Evolutionary conservation across 2,888 invertebrate species (phyloP).

Genomic region (Ichneumon xanthorius): DNA sequence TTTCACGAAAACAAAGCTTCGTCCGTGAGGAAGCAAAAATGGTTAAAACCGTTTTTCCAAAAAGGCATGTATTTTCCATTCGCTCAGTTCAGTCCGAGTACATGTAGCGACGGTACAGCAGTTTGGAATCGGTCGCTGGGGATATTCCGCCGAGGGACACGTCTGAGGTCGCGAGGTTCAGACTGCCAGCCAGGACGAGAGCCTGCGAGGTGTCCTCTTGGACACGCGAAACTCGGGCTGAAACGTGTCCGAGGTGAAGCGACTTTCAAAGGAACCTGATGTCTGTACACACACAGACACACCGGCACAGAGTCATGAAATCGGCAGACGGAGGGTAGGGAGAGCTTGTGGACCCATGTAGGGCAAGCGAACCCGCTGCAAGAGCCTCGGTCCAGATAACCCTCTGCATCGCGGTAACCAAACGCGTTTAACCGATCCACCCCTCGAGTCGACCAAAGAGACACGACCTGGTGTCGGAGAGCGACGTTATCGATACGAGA

Average conservation of each 20-base stretch:
- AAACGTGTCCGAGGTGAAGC: constrained; percentile 43
- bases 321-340: constrained; percentile 22
- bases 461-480: constrained; percentile 29
- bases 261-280: constrained; percentile 58
- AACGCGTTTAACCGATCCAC: constrained; percentile 27
- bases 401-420: constrained; percentile 45
- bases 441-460: constrained; percentile 51
- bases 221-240: constrained; percentile 45
- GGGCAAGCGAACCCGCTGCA: constrained; percentile 38
- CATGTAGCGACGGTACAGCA: not conserved
- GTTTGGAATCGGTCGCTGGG: constrained; percentile 7
- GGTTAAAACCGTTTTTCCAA: too few relatives aligned
- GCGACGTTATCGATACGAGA: constrained; percentile 56
- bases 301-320: not conserved
- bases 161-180: constrained; percentile 23
- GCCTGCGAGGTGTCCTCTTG: constrained; percentile 25
- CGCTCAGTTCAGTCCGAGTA: not conserved
- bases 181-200: not conserved
- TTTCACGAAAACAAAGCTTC: too few relatives aligned
- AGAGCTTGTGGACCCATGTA: constrained; percentile 17
- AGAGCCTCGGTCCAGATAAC: constrained; percentile 16
- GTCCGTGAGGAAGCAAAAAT: too few relatives aligned
- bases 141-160: constrained; percentile 22
- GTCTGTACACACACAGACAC: not conserved
- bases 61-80: not conserved